Conservation (phyloP, 2,113 vertebrate genomes). For the Anolis sagrei region DNA sequence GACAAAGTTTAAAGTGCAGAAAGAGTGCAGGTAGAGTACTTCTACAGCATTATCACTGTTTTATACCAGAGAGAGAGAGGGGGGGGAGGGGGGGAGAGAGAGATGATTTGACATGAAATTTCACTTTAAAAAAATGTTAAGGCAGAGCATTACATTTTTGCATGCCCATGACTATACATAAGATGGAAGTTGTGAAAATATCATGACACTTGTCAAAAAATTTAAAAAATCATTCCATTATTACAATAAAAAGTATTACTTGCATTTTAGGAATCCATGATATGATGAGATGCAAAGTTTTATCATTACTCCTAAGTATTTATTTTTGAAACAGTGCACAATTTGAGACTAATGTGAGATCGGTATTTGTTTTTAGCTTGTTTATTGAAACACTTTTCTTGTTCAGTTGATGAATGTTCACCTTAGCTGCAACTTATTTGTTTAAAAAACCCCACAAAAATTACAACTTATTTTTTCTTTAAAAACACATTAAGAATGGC, state of each 20-base stretch:
- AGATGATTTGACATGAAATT: too few relatives aligned
- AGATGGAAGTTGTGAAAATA: background rate
- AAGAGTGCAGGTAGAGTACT: background rate
- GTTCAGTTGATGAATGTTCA: background rate
- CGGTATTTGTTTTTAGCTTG: background rate
- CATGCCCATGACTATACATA: too few relatives aligned
- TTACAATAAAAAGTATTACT: background rate
- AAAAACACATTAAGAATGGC: background rate
- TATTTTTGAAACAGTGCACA: background rate
- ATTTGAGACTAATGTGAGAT: background rate
- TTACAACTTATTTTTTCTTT: background rate
- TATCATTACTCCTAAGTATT: background rate
- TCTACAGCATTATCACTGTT: background rate
- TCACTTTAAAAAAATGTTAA: background rate
- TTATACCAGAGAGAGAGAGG: too few relatives aligned
- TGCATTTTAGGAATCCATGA: background rate
- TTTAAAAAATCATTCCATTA: background rate
- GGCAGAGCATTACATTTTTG: background rate
- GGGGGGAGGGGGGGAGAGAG: too few relatives aligned
- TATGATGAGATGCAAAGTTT: background rate
- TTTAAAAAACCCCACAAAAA: background rate
- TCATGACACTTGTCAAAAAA: background rate
- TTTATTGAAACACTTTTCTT: background rate
- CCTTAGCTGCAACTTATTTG: background rate
- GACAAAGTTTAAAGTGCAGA: background rate